These are phyloP conservation scores for Haliclona indistincta DNA, from an alignment of 37 sponge, comb jelly and placozoan species.

Conservation along the genomic window DNA sequence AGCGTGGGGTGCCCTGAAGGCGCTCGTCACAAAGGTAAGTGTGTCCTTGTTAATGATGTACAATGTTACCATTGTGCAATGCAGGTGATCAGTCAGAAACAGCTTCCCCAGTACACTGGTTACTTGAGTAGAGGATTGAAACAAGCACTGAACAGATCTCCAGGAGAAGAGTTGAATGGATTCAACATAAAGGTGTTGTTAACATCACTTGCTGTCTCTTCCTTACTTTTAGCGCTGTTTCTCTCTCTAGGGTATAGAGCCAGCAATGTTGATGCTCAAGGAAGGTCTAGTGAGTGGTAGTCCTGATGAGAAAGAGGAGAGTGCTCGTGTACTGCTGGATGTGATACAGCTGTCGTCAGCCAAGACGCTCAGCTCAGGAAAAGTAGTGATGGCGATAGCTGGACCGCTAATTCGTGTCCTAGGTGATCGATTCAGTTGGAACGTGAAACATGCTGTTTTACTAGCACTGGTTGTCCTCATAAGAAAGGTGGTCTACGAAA, in stretches of 20 bases:
- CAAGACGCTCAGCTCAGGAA: conserved; percentile 49
- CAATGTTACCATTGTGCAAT: not conserved
- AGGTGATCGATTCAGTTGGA: conserved; percentile 83
- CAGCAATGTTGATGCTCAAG: conserved; percentile 72
- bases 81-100: conserved; percentile 49
- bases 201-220: not conserved
- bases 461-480: conserved; percentile 86
- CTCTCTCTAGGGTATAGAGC: conserved; percentile 79
- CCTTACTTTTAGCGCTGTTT: not conserved
- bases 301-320: conserved; percentile 93
- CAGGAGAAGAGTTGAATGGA: conserved; percentile 61
- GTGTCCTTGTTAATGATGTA: not conserved
- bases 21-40: conserved; percentile 75
- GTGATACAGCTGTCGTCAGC: conserved; percentile 80
- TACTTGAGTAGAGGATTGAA: conserved; percentile 42
- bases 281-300: conserved; percentile 89
- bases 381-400: conserved; percentile 81
- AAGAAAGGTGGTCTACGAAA: conserved; percentile 59
- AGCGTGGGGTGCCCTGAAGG: conserved; percentile 85
- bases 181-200: conserved; percentile 60
- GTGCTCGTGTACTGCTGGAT: conserved; percentile 77
- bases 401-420: conserved; percentile 96
- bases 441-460: conserved; percentile 85
- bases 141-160: not conserved
- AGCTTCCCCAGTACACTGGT: conserved; percentile 60